Evolutionary conservation across 2,113 vertebrate species (phyloP), one percentile per base, ranked within the genome.

Genomic region (Stigmatopora nigra): DNA sequence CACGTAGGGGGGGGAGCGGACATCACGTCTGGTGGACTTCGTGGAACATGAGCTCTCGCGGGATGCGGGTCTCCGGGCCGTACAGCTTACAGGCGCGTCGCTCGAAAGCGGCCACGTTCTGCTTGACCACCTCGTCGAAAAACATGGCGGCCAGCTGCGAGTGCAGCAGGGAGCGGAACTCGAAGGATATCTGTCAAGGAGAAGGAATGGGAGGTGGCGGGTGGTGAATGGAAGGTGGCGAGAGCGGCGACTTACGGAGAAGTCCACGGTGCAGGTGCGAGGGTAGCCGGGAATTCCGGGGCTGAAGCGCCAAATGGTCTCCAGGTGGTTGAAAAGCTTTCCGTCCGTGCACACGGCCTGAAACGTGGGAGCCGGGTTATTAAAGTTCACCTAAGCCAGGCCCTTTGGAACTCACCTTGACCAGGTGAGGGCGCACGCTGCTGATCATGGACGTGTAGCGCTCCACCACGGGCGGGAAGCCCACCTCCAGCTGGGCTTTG

Each of bases 71-170:
- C 90, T 97, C 93, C 1, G 94, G 94, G 38, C 95, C 95, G 71
- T 92, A 98, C 36, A 83, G 86, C 72, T 91, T 92, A 61, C 90
- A 70, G 0, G 95, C 94, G 3, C 92, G 92, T 17, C 90, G 91
- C 89, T 96, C 93, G 0, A 98, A 98, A 9, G 96, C 96, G 0
- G 89, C 92, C 9, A 98, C 95, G 67, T 96, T 98, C 87, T 95
- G 90, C 89, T 96, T 96, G 22, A 97, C 94, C 8, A 97, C 95
- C 86, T 97, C 94, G 3, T 98, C 94, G 45, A 98, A 98, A 89
- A 98, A 98, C 76, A 97, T 88, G 0, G 92, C 90, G 83, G 95
- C 93, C 80, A 98, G 78, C 88, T 96, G 92, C 45, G 94, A 96
- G 91, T 98, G 95, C 64, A 97, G 92, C 84, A 97, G 82, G 6